Conservation (phyloP, 2,113 vertebrate genomes). For the Petrocephalus zakoni region DNA sequence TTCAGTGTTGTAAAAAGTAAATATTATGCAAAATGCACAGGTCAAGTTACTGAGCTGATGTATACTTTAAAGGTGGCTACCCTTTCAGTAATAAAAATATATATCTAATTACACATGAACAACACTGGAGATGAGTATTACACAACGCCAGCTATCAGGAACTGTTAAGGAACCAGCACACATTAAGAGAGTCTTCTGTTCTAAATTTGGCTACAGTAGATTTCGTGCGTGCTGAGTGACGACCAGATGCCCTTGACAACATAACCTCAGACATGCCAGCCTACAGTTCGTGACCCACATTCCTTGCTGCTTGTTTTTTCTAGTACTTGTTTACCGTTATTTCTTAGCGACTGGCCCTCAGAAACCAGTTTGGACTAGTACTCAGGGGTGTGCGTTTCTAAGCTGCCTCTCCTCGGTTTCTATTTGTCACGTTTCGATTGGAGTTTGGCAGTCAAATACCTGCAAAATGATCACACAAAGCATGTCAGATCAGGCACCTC, state of each 20-base stretch:
- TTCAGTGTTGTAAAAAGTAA: neutral
- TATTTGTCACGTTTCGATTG: neutral
- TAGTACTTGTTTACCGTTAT: neutral
- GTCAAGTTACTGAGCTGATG: neutral
- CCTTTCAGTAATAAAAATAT: neutral
- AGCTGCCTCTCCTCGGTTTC: neutral
- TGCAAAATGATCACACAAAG: neutral
- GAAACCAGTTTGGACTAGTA: neutral
- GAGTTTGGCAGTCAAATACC: neutral
- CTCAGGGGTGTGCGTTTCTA: neutral
- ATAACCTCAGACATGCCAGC: neutral
- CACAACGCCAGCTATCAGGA: neutral
- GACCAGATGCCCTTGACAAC: neutral
- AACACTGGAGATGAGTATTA: neutral
- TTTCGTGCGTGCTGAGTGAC: neutral
- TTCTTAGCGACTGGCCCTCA: neutral
- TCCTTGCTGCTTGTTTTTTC: conserved; percentile 8
- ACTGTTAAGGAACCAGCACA: neutral
- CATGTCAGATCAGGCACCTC: neutral
- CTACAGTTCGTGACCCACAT: neutral
- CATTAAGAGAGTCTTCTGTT: neutral
- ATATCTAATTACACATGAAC: neutral
- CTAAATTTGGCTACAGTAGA: neutral
- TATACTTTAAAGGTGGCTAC: neutral
- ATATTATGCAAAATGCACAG: neutral